Conservation (phyloP, 2,888 invertebrate genomes). For the Julus scandinavius region DNA sequence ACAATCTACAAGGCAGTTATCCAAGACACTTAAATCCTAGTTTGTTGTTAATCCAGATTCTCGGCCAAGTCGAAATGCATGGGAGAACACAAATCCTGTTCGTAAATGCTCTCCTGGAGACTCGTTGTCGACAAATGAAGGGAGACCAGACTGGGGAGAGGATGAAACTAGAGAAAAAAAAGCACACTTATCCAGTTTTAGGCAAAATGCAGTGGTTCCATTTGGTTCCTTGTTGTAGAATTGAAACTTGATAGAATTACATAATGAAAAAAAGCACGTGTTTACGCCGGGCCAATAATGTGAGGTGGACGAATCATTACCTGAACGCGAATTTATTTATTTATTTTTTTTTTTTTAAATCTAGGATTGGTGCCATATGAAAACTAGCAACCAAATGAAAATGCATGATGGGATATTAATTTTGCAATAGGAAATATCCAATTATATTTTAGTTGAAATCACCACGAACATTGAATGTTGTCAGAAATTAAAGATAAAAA, state of each 20-base stretch:
- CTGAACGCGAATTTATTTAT: neutral
- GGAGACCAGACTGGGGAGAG: neutral
- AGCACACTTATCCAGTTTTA: neutral
- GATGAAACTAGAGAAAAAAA: neutral
- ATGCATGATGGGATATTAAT: neutral
- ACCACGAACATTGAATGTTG: neutral
- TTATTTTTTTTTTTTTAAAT: neutral
- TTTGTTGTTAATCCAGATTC: neutral
- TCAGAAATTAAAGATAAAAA: neutral
- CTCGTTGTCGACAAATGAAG: neutral
- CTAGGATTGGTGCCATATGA: neutral
- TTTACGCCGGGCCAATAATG: neutral
- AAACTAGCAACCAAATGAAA: neutral
- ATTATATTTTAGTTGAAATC: neutral
- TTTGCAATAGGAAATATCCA: neutral
- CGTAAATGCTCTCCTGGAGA: neutral
- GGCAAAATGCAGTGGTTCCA: constrained; percentile 2
- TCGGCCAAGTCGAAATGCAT: neutral
- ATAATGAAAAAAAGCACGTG: neutral
- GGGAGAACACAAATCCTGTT: constrained; percentile 34
- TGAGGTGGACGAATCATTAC: neutral
- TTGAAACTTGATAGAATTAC: constrained; percentile 7
- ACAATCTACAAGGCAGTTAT: neutral
- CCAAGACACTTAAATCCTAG: constrained; percentile 5
- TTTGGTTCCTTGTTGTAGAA: neutral